Evolutionary conservation across 2,797 vertebrate genomes (phyloP).

Genomic region (Potorous gilbertii): DNA sequence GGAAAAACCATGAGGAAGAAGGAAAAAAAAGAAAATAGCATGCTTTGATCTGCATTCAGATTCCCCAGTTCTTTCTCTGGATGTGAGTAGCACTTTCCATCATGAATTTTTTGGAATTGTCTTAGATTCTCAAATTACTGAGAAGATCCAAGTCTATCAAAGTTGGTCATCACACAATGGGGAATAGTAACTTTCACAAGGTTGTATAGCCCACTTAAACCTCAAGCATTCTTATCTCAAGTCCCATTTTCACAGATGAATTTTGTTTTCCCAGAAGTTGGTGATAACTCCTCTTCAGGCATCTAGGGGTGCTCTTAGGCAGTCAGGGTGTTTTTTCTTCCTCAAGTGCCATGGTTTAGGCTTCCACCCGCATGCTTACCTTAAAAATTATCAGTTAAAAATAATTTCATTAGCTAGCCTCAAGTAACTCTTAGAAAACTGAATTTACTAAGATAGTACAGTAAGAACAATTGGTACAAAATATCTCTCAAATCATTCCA

Average conservation of each 20-base stretch:
- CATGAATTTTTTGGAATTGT: too few relatives aligned
- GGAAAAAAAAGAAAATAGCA: too few relatives aligned
- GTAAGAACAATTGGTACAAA: neutral
- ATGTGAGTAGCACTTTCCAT: too few relatives aligned
- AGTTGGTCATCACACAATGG: too few relatives aligned
- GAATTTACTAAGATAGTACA: neutral
- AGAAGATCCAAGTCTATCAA: too few relatives aligned
- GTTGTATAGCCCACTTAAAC: neutral
- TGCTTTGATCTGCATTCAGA: too few relatives aligned
- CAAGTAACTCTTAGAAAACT: neutral
- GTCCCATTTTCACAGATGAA: neutral
- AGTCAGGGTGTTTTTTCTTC: neutral
- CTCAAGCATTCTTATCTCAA: neutral
- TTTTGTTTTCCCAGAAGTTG: neutral
- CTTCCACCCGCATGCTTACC: neutral
- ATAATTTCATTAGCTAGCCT: neutral
- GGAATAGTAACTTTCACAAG: neutral
- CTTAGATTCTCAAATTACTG: too few relatives aligned
- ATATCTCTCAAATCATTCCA: neutral
- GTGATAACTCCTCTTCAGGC: neutral
- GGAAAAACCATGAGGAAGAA: too few relatives aligned
- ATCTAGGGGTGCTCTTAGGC: neutral
- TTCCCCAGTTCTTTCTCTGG: too few relatives aligned
- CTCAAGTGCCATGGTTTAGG: neutral
- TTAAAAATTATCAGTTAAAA: neutral